Evolutionary conservation across 2,113 vertebrate genomes (phyloP), one percentile per base, ranked within the genome.

Genomic region (Eublepharis macularius): DNA sequence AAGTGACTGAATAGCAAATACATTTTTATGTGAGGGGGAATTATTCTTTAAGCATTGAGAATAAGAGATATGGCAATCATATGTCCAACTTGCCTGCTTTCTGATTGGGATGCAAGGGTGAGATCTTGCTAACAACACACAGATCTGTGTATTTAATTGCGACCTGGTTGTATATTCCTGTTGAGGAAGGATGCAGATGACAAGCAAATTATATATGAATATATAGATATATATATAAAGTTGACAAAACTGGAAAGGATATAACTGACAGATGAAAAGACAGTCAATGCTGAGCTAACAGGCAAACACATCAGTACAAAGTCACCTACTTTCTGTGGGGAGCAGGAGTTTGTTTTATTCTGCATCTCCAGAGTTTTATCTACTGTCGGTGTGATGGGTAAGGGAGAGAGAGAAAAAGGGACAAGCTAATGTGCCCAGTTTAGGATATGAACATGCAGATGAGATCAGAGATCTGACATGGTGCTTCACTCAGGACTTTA

Each of bases 201-300:
- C 95, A 97, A 96, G 95, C 89, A 93, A 96, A 79, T 92, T 95
- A 94, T 94, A 92, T 93, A 89, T 92, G 80, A 80, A 69, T 41
- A 77, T 32, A 49, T 14, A 49, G 21, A 51, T 49, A 60, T 32
- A 76, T 65, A 6, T 10, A 29, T 92, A 86, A 88, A 93, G 95
- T 92, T 97, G 96, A 97, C 97, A 97, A 96, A 89, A 92, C 94
- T 92, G 88, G 92, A 93, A 94, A 95, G 95, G 93, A 94, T 93
- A 93, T 95, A 95, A 97, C 83, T 97, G 97, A 97, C 97, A 97
- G 96, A 97, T 97, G 93, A 97, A 97, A 98, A 96, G 95, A 90
- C 94, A 93, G 95, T 89, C 94, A 92, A 94, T 92, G 93, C 93
- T 93, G 96, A 92, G 95, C 96, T 96, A 97, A 96, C 94, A 96